Evolutionary conservation across 2,888 invertebrate genomes (phyloP), one percentile per base, ranked within the genome.

Genomic region (Deroplatys truncata): DNA sequence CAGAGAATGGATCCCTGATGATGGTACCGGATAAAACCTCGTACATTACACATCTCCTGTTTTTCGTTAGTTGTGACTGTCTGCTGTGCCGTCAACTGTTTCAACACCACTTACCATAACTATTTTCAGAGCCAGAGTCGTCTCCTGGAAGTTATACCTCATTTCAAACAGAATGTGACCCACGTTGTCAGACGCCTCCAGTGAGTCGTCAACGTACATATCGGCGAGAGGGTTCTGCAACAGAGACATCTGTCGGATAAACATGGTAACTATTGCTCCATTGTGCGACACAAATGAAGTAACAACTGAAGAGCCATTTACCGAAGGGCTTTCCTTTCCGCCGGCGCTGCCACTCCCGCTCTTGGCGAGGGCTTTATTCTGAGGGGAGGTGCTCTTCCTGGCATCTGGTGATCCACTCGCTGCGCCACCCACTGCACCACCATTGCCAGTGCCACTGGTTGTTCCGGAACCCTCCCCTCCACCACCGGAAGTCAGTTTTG

Each of bases 141-240:
- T 98, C 92, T 98, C 98, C 95, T 98, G 98, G 94, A 98, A 98
- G 94, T 98, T 98, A 94, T 98, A 98, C 94, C 98, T 98, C 93
- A 98, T 94, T 89, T 98, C 98, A 95, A 98, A 98, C 94, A 98
- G 98, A 92, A 98, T 98, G 94, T 98, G 98, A 89, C 98, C 98
- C 92, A 98, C 98, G 94, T 98, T 98, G 94, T 98, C 98, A 92
- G 97, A 97, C 1, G 98, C 97, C 93, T 98, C 98, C 16, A 20
- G 20, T 90, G 97, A 96, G 94, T 97, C 98, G 56, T 72, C 56
- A 0, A 72, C 4, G 25, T 20, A 72, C 56, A 72, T 72, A 4
- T 72, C 56, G 5, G 56, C 16, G 5, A 72, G 3, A 72, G 56
- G 56, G 56, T 72, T 72, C 56, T 72, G 56, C 56, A 72, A 72